Percentiles rank a stretch among this genome's conserved stretches.
These are phyloP conservation scores for Lysandra coridon DNA, from an alignment of 2,888 invertebrate genomes.

Conservation along the genomic window DNA sequence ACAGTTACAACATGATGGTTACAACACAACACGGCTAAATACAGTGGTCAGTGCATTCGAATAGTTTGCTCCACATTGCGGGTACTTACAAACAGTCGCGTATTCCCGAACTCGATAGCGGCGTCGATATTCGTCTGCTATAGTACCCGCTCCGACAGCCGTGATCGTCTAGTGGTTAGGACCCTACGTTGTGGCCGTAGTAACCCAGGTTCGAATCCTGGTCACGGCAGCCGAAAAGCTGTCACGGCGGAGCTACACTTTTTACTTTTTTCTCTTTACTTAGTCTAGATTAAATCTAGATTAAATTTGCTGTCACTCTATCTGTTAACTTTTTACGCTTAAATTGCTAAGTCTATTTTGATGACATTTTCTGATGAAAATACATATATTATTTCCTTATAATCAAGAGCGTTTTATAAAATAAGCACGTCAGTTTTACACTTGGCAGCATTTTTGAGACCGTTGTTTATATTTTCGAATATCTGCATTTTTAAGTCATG, in stretches of 20 bases:
- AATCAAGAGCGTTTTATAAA: too few relatives aligned
- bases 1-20: slow-evolving; percentile 49
- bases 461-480: too few relatives aligned
- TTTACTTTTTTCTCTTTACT: not conserved
- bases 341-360: too few relatives aligned
- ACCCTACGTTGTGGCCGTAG: slow-evolving; percentile 88
- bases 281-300: too few relatives aligned
- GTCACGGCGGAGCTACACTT: slow-evolving; percentile 6
- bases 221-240: slow-evolving; percentile 75
- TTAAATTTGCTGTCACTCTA: too few relatives aligned
- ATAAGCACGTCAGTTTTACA: too few relatives aligned
- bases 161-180: slow-evolving; percentile 88
- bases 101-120: not conserved
- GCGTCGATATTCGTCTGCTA: not conserved
- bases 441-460: too few relatives aligned
- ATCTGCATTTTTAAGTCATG: not conserved
- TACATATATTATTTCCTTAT: too few relatives aligned
- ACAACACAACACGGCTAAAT: slow-evolving; percentile 15
- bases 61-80: not conserved
- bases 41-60: not conserved
- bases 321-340: too few relatives aligned
- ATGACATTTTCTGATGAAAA: too few relatives aligned
- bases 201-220: slow-evolving; percentile 89
- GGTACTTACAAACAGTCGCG: not conserved
- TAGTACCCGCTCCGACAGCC: slow-evolving; percentile 44